These are phyloP conservation scores for Ferdinandea cuprea DNA, from an alignment of 2,888 invertebrate species.

Conservation along the genomic window DNA sequence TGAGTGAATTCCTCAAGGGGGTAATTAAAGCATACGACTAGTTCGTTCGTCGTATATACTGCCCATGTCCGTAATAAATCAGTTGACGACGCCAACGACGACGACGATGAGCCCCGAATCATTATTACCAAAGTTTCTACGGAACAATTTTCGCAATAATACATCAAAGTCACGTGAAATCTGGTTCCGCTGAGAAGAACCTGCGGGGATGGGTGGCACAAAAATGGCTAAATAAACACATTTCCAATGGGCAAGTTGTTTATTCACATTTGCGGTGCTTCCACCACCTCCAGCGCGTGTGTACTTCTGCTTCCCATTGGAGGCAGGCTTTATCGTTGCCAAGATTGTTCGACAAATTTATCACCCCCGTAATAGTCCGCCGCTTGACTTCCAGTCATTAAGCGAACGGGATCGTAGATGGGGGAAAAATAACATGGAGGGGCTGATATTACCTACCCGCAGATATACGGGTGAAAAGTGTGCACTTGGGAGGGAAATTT, in stretches of 20 bases:
- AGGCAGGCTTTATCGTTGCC: slow-evolving; percentile 1
- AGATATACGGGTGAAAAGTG: slow-evolving; percentile 2
- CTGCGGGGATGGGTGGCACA: neutral
- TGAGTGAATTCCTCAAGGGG: slow-evolving; percentile 18
- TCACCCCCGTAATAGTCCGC: slow-evolving; percentile 26
- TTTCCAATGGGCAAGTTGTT: slow-evolving; percentile 34
- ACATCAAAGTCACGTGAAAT: slow-evolving; percentile 56
- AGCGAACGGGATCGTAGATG: neutral
- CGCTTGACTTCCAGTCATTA: slow-evolving; percentile 43
- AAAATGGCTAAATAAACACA: neutral
- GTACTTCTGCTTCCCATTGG: neutral
- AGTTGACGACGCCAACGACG: no score
- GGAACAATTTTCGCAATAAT: slow-evolving; percentile 19
- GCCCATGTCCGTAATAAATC: slow-evolving; percentile 39
- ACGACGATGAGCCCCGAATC: neutral
- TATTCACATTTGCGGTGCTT: slow-evolving; percentile 14
- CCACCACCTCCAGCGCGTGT: neutral
- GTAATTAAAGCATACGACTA: neutral
- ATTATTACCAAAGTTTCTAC: slow-evolving; percentile 4
- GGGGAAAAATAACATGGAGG: no score
- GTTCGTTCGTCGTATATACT: neutral
- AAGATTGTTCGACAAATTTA: slow-evolving; percentile 42
- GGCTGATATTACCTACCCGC: slow-evolving; percentile 1
- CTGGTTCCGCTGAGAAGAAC: slow-evolving; percentile 1
- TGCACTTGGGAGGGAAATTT: slow-evolving; percentile 27